Evolutionary conservation across 2,888 invertebrate genomes (phyloP), one percentile per base, ranked within the genome.

Genomic region (Bombylius discolor): DNA sequence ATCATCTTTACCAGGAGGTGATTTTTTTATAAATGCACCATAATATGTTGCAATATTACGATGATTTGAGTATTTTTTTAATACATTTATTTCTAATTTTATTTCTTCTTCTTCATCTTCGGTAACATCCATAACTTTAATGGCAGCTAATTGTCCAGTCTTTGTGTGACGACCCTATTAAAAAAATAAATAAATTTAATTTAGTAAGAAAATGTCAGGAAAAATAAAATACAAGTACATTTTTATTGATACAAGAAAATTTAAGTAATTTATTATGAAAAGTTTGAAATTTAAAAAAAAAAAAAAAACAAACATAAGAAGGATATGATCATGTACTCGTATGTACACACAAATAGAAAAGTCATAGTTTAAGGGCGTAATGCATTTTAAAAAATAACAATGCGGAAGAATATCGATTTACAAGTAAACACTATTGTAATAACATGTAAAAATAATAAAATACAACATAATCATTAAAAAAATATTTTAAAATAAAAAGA

Each of bases 71-170:
- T 92, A 96, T 82, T 92, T 97, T 78, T 99, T 99, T 66, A 99
- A 81, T 66, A 99, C 99, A 80, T 99, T 99, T 67, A 99, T 99
- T 81, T 99, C 99, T 68, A 99, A 80, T 76, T 99, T 99, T 66
- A 99, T 99, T 81, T 99, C 99, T 77, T 99, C 99, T 73, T 99
- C 99, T 76, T 99, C 99, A 74, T 99, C 99, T 83, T 98, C 97
- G 65, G 97, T 99, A 68, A 99, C 97, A 77, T 97, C 98, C 99
- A 99, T 99, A 72, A 99, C 97, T 82, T 99, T 99, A 77, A 99
- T 99, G 75, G 99, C 99, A 64, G 98, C 99, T 79, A 99, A 81
- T 78, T 99, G 98, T 64, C 98, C 97, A 65, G 99, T 99, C 81
- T 98, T 98, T 64, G 97, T 98, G 77, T 99, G 99, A 59, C 98